phyloP scores from a whole-genome alignment of 2,888 invertebrate genomes.

The Aspidiotus destructor region DNA sequence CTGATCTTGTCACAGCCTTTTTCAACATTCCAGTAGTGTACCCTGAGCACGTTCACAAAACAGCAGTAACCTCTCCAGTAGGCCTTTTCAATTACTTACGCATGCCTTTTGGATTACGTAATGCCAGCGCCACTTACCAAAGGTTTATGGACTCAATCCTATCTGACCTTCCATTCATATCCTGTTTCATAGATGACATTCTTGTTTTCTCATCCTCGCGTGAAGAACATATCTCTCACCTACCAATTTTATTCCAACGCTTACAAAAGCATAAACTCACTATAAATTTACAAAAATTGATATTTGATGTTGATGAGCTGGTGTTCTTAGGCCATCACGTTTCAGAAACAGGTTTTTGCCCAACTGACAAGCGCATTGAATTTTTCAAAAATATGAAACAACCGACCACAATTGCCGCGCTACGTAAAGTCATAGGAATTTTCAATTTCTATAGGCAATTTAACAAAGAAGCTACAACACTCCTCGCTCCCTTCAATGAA shows the following conservation, averaged over 20 bases:
- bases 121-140: background rate
- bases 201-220: background rate
- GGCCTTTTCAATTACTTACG: background rate
- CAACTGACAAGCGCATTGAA: background rate
- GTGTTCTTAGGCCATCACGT: background rate
- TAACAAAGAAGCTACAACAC: background rate
- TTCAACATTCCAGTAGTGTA: background rate
- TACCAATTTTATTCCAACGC: background rate
- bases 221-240: background rate
- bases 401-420: background rate
- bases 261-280: background rate
- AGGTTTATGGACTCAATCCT: background rate
- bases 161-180: conserved; percentile 6
- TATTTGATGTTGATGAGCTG: background rate
- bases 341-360: background rate
- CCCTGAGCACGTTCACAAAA: background rate
- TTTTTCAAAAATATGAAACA: background rate
- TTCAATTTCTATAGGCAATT: background rate
- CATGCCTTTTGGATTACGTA: background rate
- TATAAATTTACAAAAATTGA: background rate
- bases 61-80: background rate
- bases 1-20: background rate
- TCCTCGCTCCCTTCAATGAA: background rate
- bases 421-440: background rate
- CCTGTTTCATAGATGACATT: background rate